Evolutionary conservation across 2,888 invertebrate species (phyloP), one percentile per base, ranked within the genome.

Genomic region (Frankliniella fusca): DNA sequence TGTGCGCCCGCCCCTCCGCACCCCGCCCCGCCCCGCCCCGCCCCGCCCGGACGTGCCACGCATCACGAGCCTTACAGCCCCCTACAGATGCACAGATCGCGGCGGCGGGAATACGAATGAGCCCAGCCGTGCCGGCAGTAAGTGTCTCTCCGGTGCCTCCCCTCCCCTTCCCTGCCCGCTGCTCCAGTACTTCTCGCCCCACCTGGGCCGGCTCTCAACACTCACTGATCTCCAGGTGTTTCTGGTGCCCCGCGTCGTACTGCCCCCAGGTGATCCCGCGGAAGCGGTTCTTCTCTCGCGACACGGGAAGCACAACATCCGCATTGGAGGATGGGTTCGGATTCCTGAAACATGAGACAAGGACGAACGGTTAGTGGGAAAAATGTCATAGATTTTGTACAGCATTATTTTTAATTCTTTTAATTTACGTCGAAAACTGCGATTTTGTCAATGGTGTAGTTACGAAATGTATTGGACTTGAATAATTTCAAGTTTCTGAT

Each of bases 151-250:
- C 5, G 38, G n/a, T n/a, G n/a, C n/a, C n/a, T n/a, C 38, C 38
- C 38, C 38, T 2, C 38, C 38, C 61, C 61, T 1, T 18, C 18
- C 11, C 61, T 0, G 0, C 61, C 18, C 11, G 7, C 61, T 1
- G 18, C 61, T 7, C 18, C 61, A 18, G 61, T n/a, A 15, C 61
- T 61, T 61, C 61, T 10, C 61, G 61, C n/a, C 61, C 18, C 9
- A 5, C 54, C 1, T 11, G 80, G 80, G 49, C 80, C 49, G n/a
- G 80, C 81, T 82, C 80, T 80, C 38, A 65, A 48, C 82, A 87
- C 92, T 92, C 89, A 97, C 97, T 94, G 87, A 97, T 95, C 92
- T 96, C 96, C 86, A 97, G 90, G 89, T 97, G 97, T 88, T 97
- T 96, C 87, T 97, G 97, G 90, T 96, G 96, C 84, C 95, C 93